phyloP scores from a whole-genome alignment of 2,113 vertebrate species.

The Geococcyx californianus region DNA sequence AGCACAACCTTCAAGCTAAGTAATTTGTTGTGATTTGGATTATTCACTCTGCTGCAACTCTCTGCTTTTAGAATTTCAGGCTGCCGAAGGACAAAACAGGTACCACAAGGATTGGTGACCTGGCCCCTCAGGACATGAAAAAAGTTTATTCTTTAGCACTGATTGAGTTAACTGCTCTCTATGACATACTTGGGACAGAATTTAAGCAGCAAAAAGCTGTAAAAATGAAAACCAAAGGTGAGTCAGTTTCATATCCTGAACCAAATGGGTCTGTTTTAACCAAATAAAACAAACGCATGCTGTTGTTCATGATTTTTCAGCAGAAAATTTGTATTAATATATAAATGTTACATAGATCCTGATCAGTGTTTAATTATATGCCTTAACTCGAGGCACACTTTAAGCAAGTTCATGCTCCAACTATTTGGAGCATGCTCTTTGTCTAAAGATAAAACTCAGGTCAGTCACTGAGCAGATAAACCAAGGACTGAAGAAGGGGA shows the following conservation, averaged over 20 bases:
- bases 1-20: neutral
- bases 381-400: neutral
- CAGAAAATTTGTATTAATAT: neutral
- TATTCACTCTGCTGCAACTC: neutral
- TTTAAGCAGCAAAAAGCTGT: conserved; percentile 90
- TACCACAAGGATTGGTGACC: conserved; percentile 89
- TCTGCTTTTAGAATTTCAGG: conserved; percentile 85
- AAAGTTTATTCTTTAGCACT: conserved; percentile 88
- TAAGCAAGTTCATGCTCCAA: neutral
- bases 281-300: neutral
- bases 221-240: conserved; percentile 92
- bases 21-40: neutral
- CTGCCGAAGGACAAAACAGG: conserved; percentile 92
- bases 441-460: neutral
- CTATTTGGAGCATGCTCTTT: neutral
- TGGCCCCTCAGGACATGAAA: conserved; percentile 94
- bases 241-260: conserved; percentile 2
- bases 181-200: conserved; percentile 86
- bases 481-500: neutral
- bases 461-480: neutral
- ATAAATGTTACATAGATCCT: neutral
- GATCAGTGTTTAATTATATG: neutral
- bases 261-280: neutral
- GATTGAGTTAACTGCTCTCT: conserved; percentile 93
- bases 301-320: neutral